Base-by-base conservation (phyloP, 1,140 invertebrate genomes). In the Phymorhynchus buccinoides region DNA sequence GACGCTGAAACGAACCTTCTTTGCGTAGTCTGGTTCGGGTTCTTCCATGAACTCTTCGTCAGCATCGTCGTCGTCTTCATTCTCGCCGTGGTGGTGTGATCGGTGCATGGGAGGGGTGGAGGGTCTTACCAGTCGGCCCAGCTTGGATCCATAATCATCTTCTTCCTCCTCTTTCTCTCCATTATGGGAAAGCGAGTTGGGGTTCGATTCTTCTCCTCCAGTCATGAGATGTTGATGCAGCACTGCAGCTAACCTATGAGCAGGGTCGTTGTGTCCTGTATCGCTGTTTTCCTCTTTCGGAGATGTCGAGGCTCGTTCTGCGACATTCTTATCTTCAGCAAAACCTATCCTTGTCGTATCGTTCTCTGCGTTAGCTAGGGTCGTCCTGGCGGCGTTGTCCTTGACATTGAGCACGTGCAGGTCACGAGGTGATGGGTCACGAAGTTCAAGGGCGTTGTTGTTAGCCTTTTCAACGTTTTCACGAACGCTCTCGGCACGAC, bases 1-100 rank as follows among this genome's bases (percentile, higher is more conserved):
- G 12, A 41, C 7, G 14, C 68, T 85, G 68, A 85, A 85, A 16
- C 84, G 41, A 35, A 85, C 84, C n/a, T 73, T 80, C 84, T 85
- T 85, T 41, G 79, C 84, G 68, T 85, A 85, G 48, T 85, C 84
- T 12, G 84, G 84, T 18, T 75, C 66, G 1, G 84, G 84, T 41
- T 85, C 84, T 30, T 85, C 84, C 75, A 79, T 56, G 7, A n/a
- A 22, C 48, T 84, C 82, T 35, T 73, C 62, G n/a, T n/a, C n/a
- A 27, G 73, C 68, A 32, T 84, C 83, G 22, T 39, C 75, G 22
- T 48, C 68, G 18, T 78, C 83, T 9, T 56, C 73, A 22, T 84
- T 75, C 37, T 44, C n/a, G 22, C 42, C 37, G 18, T n/a, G 7
- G 37, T 27, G 0, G 0, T 75, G 75, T 22, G 48, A 30, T 1